Evolutionary conservation across 2,888 invertebrate genomes (phyloP).

Genomic region (Scaptomyza parva): DNA sequence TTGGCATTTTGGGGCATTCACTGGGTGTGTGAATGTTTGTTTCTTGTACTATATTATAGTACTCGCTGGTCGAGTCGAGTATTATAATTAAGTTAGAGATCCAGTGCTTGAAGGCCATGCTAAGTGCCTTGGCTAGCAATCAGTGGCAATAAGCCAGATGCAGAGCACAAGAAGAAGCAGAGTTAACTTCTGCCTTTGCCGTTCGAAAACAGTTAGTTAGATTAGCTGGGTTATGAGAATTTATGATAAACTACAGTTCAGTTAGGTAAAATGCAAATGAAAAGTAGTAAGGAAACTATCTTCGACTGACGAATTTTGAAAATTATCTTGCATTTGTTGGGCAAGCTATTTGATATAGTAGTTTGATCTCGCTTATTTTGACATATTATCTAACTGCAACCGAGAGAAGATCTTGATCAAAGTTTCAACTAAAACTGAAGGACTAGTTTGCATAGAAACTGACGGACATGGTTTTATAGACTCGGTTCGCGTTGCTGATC

Average conservation of each 20-base stretch:
- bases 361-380: too few species aligned
- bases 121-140: slow-evolving; percentile 37
- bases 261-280: neutral
- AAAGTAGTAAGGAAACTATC: too few species aligned
- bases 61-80: slow-evolving; percentile 4
- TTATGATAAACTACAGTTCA: slow-evolving; percentile 6
- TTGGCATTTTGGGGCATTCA: slow-evolving; percentile 38
- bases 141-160: slow-evolving; percentile 3
- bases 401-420: too few species aligned
- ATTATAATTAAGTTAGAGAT: slow-evolving; percentile 50
- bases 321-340: too few species aligned
- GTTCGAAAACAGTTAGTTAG: slow-evolving; percentile 19
- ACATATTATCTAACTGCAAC: too few species aligned
- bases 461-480: too few species aligned
- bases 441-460: too few species aligned
- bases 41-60: slow-evolving; percentile 13
- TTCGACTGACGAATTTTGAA: too few species aligned
- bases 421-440: too few species aligned
- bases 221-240: slow-evolving; percentile 39
- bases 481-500: too few species aligned
- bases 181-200: neutral
- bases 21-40: slow-evolving; percentile 59
- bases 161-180: neutral
- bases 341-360: too few species aligned
- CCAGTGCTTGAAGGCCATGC: slow-evolving; percentile 28